Base-by-base conservation (phyloP, 2,113 vertebrate genomes). In the Lutjanus erythropterus region DNA sequence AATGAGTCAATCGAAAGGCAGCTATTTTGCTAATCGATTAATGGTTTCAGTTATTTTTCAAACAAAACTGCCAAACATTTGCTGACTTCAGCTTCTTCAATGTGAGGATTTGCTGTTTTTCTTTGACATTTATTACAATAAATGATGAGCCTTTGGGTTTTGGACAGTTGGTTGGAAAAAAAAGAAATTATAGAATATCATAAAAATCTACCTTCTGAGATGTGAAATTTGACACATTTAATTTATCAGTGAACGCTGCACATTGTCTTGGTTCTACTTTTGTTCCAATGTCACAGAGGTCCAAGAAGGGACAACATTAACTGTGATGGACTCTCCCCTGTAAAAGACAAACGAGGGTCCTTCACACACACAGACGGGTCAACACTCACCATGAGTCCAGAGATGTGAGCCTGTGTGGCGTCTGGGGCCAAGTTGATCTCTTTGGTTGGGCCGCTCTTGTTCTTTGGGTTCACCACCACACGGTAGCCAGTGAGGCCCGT, bases 391-490 rank as follows among this genome's bases (percentile, higher is more conserved):
- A 98, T 99, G 78, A 99, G 95, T 84, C 97, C 97, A 33, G 96
- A 93, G 60, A 99, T 93, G 0, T 96, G 92, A 41, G 96, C 96
- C 47, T 96, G 95, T 0, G 96, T 95, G 33, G 96, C 94, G 77
- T 99, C 97, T 0, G 98, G 97, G 52, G 97, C 90, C 82, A 99
- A 90, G 83, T 96, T 96, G 72, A 98, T 95, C 90, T 99, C 97
- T 59, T 98, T 98, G 91, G 96, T 96, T 0, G 98, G 98, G 2
- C 97, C 98, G 0, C 94, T 97, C 90, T 97, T 98, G 77, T 95
- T 97, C 89, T 97, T 99, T 18, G 98, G 97, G 81, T 95, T 98
- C 69, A 99, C 95, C 81, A 97, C 93, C 73, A 99, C 97, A 9
- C 97, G 95, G 89, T 98, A 99, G 27, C 98, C 98, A 0, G 97